These are phyloP conservation scores for Littorina saxatilis DNA, from an alignment of 1,140 invertebrate species.

Conservation along the genomic window DNA sequence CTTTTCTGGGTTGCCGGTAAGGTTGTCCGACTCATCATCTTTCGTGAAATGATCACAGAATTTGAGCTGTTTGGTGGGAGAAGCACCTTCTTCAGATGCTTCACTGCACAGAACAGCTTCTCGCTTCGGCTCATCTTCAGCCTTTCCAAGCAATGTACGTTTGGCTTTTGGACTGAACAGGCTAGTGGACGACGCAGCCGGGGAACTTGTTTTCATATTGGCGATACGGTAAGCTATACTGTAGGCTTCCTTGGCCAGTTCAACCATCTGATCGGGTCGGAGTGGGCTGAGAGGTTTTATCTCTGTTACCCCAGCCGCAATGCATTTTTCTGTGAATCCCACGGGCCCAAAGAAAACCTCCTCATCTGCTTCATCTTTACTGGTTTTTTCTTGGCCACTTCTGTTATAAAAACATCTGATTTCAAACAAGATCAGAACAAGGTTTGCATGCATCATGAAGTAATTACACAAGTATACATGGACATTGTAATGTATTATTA, in stretches of 20 bases:
- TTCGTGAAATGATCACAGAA: neutral
- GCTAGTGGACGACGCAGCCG: neutral
- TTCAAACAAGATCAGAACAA: slow-evolving; percentile 16
- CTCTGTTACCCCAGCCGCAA: slow-evolving; percentile 50
- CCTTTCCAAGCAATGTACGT: too few relatives aligned
- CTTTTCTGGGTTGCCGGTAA: neutral
- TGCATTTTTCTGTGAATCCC: slow-evolving; percentile 59
- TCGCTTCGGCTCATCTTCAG: too few relatives aligned
- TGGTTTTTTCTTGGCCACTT: neutral
- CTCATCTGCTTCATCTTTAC: slow-evolving; percentile 53
- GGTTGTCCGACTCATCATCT: neutral
- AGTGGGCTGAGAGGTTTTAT: slow-evolving; percentile 60
- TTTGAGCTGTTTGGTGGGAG: neutral
- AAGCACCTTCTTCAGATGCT: neutral
- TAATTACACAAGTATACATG: too few relatives aligned
- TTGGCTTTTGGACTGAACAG: neutral
- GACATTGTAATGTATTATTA: too few relatives aligned
- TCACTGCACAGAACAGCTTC: neutral
- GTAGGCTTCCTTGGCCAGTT: slow-evolving; percentile 62
- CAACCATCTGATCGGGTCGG: slow-evolving; percentile 55
- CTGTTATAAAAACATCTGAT: neutral
- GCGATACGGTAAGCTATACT: slow-evolving; percentile 53
- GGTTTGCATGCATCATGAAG: neutral
- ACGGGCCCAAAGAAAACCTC: slow-evolving; percentile 68
- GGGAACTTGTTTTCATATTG: slow-evolving; percentile 23